phyloP scores from a whole-genome alignment of 2,113 vertebrate species.

The Rhabdornis inornatus region DNA sequence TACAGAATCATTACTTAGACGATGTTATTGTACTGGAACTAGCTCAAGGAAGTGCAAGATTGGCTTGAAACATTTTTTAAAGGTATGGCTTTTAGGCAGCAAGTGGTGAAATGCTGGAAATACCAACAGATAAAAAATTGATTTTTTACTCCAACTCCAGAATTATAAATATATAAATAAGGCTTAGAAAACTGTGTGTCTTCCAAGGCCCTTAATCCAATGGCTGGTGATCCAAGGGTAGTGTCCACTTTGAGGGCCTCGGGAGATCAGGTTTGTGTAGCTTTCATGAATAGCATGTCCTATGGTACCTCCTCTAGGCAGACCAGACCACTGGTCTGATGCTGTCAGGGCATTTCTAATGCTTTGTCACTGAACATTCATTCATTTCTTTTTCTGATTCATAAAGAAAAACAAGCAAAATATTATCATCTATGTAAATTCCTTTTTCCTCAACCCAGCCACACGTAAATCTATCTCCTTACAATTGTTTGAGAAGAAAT shows the following conservation, averaged over 20 bases:
- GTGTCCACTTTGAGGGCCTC: neutral
- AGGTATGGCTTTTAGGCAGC: neutral
- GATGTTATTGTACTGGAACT: neutral
- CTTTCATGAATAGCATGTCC: neutral
- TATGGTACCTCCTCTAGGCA: neutral
- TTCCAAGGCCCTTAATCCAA: neutral
- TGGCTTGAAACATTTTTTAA: neutral
- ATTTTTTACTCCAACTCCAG: neutral
- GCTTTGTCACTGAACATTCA: neutral
- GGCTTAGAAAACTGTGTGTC: neutral
- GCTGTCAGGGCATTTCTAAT: neutral
- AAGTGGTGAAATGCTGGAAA: neutral
- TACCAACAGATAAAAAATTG: neutral
- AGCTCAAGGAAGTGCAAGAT: neutral
- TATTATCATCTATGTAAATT: neutral
- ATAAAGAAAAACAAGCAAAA: neutral
- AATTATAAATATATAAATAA: neutral
- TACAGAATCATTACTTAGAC: neutral
- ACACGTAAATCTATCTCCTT: neutral
- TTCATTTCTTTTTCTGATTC: neutral
- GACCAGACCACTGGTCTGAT: neutral
- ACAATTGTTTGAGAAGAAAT: neutral
- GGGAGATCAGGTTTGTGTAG: neutral
- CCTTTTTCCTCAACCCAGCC: neutral
- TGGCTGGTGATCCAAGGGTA: rapidly evolving